Evolutionary conservation across 2,113 vertebrate species (phyloP).

Genomic region (Amphiprion ocellaris): DNA sequence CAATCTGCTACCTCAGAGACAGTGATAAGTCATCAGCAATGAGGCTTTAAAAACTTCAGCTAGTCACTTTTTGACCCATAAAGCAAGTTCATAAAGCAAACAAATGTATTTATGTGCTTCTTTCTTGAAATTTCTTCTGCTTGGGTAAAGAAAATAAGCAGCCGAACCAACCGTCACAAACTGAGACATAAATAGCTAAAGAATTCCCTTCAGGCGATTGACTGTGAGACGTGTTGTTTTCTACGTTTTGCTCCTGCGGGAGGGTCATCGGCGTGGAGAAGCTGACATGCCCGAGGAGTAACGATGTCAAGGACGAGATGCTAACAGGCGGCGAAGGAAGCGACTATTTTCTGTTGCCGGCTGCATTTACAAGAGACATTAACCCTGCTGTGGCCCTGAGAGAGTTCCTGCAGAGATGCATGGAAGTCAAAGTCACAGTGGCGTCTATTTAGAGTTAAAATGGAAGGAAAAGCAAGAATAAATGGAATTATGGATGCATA

Average conservation of each 20-base stretch:
- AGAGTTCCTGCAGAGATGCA: conserved; percentile 21
- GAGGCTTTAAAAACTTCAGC: conserved; percentile 12
- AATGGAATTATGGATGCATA: too few species aligned
- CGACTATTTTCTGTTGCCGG: conserved; percentile 43
- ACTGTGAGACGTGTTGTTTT: conserved; percentile 62
- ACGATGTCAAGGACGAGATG: conserved; percentile 71
- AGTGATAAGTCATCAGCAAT: background rate
- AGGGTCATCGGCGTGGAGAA: conserved; percentile 48
- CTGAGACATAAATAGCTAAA: conserved; percentile 55
- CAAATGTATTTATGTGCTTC: conserved; percentile 12
- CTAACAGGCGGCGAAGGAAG: conserved; percentile 58
- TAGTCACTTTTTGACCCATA: conserved; percentile 14
- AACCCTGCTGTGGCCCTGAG: conserved; percentile 45
- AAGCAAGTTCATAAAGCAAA: conserved; percentile 36
- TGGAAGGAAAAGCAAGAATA: background rate
- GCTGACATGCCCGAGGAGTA: conserved; percentile 50
- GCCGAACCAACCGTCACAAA: conserved; percentile 43
- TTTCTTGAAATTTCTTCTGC: conserved; percentile 8
- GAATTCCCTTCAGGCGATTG: conserved; percentile 48
- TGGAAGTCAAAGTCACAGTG: conserved; percentile 15
- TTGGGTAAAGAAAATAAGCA: conserved; percentile 35
- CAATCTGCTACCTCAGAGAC: background rate
- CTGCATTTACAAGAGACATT: conserved; percentile 48
- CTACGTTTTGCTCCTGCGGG: conserved; percentile 55
- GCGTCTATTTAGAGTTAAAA: conserved; percentile 3